phyloP scores from a whole-genome alignment of 2,888 invertebrate genomes.

The Nephrotoma guestfalica region DNA sequence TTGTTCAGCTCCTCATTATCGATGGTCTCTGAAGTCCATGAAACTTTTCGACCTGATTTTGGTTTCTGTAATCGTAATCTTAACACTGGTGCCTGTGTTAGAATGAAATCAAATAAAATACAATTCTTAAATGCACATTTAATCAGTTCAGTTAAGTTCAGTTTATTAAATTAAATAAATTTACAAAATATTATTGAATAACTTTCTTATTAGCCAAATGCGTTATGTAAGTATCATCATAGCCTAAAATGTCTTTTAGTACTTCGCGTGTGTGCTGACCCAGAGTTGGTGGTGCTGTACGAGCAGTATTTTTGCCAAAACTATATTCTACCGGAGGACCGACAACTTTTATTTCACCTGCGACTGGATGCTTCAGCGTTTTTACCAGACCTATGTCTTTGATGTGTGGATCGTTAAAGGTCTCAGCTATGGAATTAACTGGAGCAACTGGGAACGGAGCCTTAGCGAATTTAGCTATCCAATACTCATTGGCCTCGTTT shows the following conservation, averaged over 20 bases:
- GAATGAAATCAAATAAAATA: neutral
- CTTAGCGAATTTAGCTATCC: slow-evolving; percentile 55
- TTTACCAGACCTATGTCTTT: slow-evolving; percentile 55
- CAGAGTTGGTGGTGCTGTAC: slow-evolving; percentile 64
- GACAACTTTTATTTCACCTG: slow-evolving; percentile 59
- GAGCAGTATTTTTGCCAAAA: slow-evolving; percentile 50
- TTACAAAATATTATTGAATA: neutral
- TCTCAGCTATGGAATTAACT: slow-evolving; percentile 71
- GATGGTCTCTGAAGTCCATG: slow-evolving; percentile 80
- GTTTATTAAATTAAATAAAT: neutral
- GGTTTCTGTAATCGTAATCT: slow-evolving; percentile 53
- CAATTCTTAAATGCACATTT: neutral
- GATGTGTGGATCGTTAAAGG: slow-evolving; percentile 81
- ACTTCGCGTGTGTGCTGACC: slow-evolving; percentile 80
- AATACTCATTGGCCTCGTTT: slow-evolving; percentile 56
- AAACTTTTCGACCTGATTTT: slow-evolving; percentile 61
- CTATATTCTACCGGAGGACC: slow-evolving; percentile 80
- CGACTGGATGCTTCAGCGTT: slow-evolving; percentile 50
- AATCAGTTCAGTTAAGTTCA: neutral
- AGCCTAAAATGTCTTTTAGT: slow-evolving; percentile 49
- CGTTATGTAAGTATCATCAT: slow-evolving; percentile 30
- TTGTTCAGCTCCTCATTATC: slow-evolving; percentile 92
- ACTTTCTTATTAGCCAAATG: neutral
- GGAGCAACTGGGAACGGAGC: slow-evolving; percentile 79
- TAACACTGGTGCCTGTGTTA: slow-evolving; percentile 35